Conservation (phyloP, 2,888 invertebrate species). For the Drosophila borborema region DNA sequence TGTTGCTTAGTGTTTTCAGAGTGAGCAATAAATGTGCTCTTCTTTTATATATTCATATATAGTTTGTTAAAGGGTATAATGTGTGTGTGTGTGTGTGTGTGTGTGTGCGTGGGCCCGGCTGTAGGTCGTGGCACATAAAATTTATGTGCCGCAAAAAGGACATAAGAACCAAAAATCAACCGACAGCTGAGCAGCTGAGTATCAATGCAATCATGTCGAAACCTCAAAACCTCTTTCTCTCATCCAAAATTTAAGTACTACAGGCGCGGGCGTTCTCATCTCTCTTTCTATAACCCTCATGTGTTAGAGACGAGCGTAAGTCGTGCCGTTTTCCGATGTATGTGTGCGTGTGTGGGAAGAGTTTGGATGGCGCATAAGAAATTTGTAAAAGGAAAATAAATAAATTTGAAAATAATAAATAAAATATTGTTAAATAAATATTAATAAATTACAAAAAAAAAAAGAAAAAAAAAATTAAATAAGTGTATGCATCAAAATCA, state of each 20-base stretch:
- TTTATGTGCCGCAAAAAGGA: constrained; percentile 72
- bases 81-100: neutral
- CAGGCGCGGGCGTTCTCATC: neutral
- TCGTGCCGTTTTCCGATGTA: neutral
- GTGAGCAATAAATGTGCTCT: constrained; percentile 8
- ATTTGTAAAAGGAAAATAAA: neutral
- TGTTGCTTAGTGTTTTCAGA: constrained; percentile 45
- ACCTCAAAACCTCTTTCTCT: neutral
- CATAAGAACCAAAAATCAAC: constrained; percentile 64
- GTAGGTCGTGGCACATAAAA: constrained; percentile 60
- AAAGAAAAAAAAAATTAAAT: too few relatives aligned
- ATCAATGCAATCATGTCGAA: constrained; percentile 66
- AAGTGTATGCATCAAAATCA: too few relatives aligned
- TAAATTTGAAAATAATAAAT: neutral
- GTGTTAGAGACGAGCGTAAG: constrained; percentile 22
- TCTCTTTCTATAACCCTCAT: constrained; percentile 10
- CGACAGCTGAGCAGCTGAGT: constrained; percentile 62
- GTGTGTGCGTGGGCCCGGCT: constrained; percentile 7
- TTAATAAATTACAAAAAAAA: too few relatives aligned
- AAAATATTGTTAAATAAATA: neutral
- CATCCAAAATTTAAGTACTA: constrained; percentile 1
- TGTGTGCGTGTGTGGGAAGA: too few relatives aligned
- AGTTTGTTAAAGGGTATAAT: constrained; percentile 57
- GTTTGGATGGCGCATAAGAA: neutral
- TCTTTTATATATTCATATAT: constrained; percentile 10